Percentiles rank a stretch among this genome's conserved stretches.
Evolutionary conservation across 2,888 invertebrate genomes (phyloP).

Genomic region (Liodrosophila aerea): DNA sequence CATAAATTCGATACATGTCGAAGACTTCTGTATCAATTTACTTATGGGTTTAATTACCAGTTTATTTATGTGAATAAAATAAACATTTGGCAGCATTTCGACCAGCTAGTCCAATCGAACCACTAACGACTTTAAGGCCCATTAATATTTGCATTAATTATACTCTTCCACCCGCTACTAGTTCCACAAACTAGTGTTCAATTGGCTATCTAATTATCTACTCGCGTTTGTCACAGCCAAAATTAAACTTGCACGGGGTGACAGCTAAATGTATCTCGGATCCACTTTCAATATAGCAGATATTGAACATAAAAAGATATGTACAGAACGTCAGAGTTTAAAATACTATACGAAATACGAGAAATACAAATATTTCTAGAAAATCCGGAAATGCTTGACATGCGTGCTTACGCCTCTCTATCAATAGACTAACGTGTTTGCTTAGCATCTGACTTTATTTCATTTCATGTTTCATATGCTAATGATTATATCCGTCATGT

Average conservation of each 20-base stretch:
- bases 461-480: constrained; percentile 39
- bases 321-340: constrained; percentile 6
- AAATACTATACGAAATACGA: constrained; percentile 3
- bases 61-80: constrained; percentile 52
- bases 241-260: constrained; percentile 24
- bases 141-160: constrained; percentile 60
- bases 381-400: constrained; percentile 51
- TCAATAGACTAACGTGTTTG: constrained; percentile 35
- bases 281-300: constrained; percentile 9
- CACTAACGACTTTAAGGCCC: constrained; percentile 41
- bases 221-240: constrained; percentile 46
- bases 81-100: constrained; percentile 38
- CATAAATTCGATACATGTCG: constrained; percentile 26
- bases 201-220: constrained; percentile 37
- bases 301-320: constrained; percentile 22
- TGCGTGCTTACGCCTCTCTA: constrained; percentile 33
- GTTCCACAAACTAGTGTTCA: constrained; percentile 12
- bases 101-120: constrained; percentile 10
- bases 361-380: constrained; percentile 29
- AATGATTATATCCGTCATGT: constrained; percentile 17
- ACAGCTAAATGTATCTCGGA: constrained; percentile 8
- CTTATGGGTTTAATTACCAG: constrained; percentile 40
- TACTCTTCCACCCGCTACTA: constrained; percentile 13
- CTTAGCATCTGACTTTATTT: constrained; percentile 17
- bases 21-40: constrained; percentile 7